Evolutionary conservation across 2,797 vertebrate species (phyloP), one percentile per base, ranked within the genome.

Genomic region (Chaetophractus vellerosus): DNA sequence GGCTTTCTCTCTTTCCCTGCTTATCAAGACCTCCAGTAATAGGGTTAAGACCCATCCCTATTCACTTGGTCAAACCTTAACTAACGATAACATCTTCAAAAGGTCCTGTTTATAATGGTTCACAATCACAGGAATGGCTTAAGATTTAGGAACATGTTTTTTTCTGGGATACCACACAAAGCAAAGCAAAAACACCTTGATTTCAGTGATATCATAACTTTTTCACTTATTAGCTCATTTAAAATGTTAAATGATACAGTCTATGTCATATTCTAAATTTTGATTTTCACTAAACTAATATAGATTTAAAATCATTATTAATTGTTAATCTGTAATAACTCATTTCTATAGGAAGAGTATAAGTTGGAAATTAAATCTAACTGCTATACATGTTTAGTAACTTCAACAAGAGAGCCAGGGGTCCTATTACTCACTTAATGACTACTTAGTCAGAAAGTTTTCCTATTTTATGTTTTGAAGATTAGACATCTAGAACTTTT

Each of bases 381-480:
- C 63, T 72, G 38, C 38, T 72, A 15, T 45, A 28, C 11, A 12
- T 36, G 5, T 23, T 45, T 72, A 41, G 69, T 21, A 71, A 38
- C 38, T 72, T 72, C 24, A 45, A 3, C 12, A 28, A 28, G 38
- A 45, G 38, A 26, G 12, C 38, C 69, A 81, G 72, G 92, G 57
- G 12, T 92, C 36, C 69, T 94, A 69, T 82, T 48, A 86, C 71
- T 95, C 52, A 71, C 11, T 31, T 93, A 92, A 68, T 91, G 48
- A 52, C 86, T 83, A 21, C 9, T 10, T 94, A 50, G 16, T 90
- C 36, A 84, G 28, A 84, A 95, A 92, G 23, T 92, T 78, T 74
- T 18, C 59, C 72, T 68, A 79, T 75, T 91, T 95, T 93, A 68
- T 88, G 26, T 91, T 91, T 94, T 95, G 55, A 96, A 88, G 28